Conservation (phyloP, 1,140 invertebrate species). For the Gonatopus flavifemur region DNA sequence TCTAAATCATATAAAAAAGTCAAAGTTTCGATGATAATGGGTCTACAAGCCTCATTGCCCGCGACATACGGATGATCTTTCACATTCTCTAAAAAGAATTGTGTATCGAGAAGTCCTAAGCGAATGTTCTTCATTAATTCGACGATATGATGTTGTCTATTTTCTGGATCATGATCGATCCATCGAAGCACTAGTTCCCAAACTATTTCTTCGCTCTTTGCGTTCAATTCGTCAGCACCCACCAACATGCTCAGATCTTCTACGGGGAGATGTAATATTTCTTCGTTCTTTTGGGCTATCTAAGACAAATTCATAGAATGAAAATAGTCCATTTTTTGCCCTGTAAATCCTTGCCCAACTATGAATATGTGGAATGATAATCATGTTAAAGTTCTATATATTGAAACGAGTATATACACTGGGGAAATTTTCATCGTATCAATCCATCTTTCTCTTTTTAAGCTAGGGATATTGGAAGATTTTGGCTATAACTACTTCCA, state of each 20-base stretch:
- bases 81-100: conserved; percentile 73
- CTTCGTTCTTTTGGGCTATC: conserved; percentile 66
- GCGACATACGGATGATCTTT: conserved; percentile 68
- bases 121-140: conserved; percentile 78
- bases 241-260: conserved; percentile 72
- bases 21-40: conserved; percentile 74
- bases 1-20: conserved; percentile 76
- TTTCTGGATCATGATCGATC: conserved; percentile 67
- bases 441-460: no score
- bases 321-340: no score
- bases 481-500: no score
- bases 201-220: conserved; percentile 67
- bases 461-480: no score
- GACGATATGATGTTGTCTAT: conserved; percentile 67
- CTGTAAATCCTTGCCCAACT: no score
- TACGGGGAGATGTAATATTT: conserved; percentile 70
- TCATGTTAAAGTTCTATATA: no score
- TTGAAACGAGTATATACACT: no score
- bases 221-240: conserved; percentile 68
- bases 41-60: conserved; percentile 65
- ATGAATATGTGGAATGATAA: no score
- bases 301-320: conserved; percentile 12
- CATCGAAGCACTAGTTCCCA: conserved; percentile 68
- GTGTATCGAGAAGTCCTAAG: conserved; percentile 81
- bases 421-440: no score